phyloP scores from a whole-genome alignment of 2,113 vertebrate genomes.

The Mus spicilegus region DNA sequence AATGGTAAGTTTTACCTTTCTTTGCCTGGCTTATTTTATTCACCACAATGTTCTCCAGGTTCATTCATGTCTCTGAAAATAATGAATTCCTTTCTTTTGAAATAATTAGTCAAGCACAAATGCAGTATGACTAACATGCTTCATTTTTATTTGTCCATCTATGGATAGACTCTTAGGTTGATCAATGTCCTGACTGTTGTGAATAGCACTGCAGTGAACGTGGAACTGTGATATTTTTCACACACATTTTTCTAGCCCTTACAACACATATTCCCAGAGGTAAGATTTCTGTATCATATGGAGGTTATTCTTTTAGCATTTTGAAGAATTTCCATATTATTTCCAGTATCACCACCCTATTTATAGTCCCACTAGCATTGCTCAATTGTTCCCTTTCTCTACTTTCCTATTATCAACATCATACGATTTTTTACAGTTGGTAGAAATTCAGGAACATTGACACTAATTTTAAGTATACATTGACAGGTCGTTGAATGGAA shows the following conservation, averaged over 20 bases:
- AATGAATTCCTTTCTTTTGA: background rate
- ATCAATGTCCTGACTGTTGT: background rate
- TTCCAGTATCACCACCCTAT: background rate
- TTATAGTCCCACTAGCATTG: background rate
- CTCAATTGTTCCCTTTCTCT: background rate
- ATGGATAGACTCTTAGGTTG: background rate
- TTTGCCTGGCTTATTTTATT: background rate
- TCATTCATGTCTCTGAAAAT: background rate
- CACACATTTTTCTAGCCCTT: background rate
- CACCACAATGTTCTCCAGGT: background rate
- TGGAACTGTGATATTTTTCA: background rate
- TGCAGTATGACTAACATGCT: background rate
- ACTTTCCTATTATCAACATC: background rate
- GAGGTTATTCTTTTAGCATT: background rate
- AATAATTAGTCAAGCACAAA: background rate
- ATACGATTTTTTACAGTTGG: background rate
- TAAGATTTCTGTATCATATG: background rate
- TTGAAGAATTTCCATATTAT: background rate
- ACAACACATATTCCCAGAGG: background rate
- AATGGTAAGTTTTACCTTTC: background rate
- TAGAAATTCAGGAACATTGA: background rate
- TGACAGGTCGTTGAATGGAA: background rate
- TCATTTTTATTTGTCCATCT: background rate
- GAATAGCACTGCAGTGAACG: background rate
- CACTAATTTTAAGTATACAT: background rate